phyloP scores from a whole-genome alignment of 2,113 vertebrate genomes.

The Ciconia maguari region DNA sequence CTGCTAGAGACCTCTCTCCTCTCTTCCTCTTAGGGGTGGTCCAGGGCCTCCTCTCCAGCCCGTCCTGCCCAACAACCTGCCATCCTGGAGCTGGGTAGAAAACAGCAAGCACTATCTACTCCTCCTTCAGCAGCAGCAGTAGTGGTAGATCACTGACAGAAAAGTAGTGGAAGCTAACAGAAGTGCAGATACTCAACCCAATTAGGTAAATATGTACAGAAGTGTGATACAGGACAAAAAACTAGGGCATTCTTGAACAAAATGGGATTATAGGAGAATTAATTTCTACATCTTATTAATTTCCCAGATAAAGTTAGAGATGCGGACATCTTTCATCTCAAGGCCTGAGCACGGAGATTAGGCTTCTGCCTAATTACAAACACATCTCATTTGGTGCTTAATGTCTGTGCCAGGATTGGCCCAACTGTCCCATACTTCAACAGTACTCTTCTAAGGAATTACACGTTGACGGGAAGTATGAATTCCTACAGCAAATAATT shows the following conservation, averaged over 20 bases:
- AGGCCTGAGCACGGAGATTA: neutral
- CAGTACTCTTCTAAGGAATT: neutral
- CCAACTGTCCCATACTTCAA: neutral
- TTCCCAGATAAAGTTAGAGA: slow-evolving; percentile 16
- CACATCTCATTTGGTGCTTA: neutral
- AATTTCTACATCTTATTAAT: neutral
- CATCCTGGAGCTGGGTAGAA: neutral
- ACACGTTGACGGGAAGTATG: neutral
- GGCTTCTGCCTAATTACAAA: neutral
- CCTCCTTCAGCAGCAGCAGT: neutral
- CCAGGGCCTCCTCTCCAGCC: neutral
- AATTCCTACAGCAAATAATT: neutral
- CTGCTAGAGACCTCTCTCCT: neutral
- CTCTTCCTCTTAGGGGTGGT: neutral
- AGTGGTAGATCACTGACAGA: neutral
- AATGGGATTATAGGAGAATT: neutral
- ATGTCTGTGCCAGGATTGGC: neutral
- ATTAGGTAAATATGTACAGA: neutral
- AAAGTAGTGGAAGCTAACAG: neutral
- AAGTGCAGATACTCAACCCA: neutral
- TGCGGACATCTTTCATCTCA: neutral
- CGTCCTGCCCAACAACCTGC: neutral
- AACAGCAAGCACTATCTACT: neutral
- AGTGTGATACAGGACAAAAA: neutral
- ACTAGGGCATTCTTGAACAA: neutral